These are phyloP conservation scores for Mylabris phalerata DNA, from an alignment of 1,140 invertebrate species.

Conservation along the genomic window DNA sequence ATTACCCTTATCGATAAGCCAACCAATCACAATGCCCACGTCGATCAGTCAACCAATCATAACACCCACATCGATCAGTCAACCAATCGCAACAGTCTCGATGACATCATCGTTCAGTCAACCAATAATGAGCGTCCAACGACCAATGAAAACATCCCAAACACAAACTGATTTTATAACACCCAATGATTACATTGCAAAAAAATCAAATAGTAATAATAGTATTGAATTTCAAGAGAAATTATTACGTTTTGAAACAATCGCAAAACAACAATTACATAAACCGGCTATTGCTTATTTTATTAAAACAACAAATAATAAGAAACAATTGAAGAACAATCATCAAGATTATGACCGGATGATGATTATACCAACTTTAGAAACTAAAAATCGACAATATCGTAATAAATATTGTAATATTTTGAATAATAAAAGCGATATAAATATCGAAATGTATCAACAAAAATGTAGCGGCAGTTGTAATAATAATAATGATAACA, in stretches of 20 bases:
- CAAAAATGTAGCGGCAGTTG: conserved; percentile 7
- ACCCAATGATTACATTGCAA: conserved; percentile 32
- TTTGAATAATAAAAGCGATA: conserved; percentile 39
- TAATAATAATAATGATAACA: conserved; percentile 41
- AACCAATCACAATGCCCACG: no score
- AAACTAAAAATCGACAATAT: conserved; percentile 47
- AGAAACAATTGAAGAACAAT: conserved; percentile 15
- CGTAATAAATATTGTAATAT: conserved; percentile 45
- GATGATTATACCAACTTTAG: conserved; percentile 50
- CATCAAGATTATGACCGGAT: neutral
- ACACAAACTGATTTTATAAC: conserved; percentile 41
- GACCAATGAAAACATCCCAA: conserved; percentile 34
- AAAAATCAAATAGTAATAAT: conserved; percentile 29
- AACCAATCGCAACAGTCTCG: no score
- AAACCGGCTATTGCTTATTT: conserved; percentile 46
- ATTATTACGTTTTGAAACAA: conserved; percentile 36
- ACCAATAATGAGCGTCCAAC: no score
- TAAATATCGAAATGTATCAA: conserved; percentile 35
- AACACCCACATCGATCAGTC: no score
- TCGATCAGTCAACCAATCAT: no score
- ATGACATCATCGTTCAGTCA: no score
- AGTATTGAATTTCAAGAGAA: conserved; percentile 38
- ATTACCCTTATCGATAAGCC: no score
- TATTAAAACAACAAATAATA: conserved; percentile 44
- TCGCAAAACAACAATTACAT: conserved; percentile 23